Evolutionary conservation across 2,113 vertebrate species (phyloP), one percentile per base, ranked within the genome.

Genomic region (Arizona elegans): DNA sequence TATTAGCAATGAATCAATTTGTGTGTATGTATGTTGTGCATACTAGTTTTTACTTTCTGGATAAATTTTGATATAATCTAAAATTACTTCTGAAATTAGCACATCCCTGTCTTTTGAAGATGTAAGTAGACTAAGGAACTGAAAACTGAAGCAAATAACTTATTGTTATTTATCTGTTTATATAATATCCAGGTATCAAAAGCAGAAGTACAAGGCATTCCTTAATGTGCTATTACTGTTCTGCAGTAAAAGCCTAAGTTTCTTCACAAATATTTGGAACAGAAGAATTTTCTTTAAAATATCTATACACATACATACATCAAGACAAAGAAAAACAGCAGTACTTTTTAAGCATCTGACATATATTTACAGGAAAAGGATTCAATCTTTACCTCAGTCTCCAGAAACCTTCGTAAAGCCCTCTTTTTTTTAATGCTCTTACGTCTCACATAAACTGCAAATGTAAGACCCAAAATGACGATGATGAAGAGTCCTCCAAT

Each of bases 401-500:
- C 99, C 92, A 99, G 95, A 96, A 99, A 99, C 58, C 99, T 98
- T 3, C 99, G 95, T 93, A 99, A 92, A 0, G 99, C 99, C 94
- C 99, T 98, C 97, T 99, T 99, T 98, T 99, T 99, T 96, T 99
- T 99, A 96, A 99, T 99, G 97, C 98, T 99, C 43, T 99, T 99
- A 56, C 99, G 98, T 23, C 99, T 98, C 15, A 98, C 98, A 0
- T 99, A 99, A 38, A 99, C 98, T 0, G 99, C 99, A 87, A 99
- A 98, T 0, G 98, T 98, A 93, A 99, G 97, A 10, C 98, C 99
- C 96, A 99, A 93, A 23, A 99, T 99, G 97, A 99, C 98, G 50
- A 99, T 95, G 96, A 99, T 98, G 94, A 99, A 99, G 92, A 99
- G 98, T 6, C 98, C 98, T 0, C 99, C 99, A 26, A 99, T 99